Percentiles rank a stretch among this genome's conserved stretches.
phyloP scores from a whole-genome alignment of 2,888 invertebrate species.

The Pyrrhia umbra region DNA sequence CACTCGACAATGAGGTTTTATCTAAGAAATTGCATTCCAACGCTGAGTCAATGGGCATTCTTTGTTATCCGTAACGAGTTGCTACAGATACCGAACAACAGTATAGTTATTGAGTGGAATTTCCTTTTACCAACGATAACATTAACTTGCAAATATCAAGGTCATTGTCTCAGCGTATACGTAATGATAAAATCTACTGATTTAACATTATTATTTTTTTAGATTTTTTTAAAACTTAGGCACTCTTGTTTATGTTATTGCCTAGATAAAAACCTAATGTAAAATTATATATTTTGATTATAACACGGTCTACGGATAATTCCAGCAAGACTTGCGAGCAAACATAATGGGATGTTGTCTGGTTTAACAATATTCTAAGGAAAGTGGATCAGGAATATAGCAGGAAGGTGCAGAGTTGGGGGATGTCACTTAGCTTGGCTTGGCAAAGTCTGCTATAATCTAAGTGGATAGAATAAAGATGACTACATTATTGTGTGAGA shows the following conservation, averaged over 20 bases:
- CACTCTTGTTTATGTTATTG: too few species aligned
- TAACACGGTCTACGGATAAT: neutral
- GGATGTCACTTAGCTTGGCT: neutral
- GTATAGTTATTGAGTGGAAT: conserved; percentile 66
- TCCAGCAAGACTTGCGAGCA: neutral
- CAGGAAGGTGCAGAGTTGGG: neutral
- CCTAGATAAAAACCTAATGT: neutral
- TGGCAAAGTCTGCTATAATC: neutral
- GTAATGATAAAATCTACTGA: conserved; percentile 21
- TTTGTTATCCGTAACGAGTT: conserved; percentile 61
- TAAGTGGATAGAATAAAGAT: neutral
- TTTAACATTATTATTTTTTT: conserved; percentile 13
- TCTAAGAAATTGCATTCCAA: conserved; percentile 69
- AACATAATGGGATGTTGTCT: neutral
- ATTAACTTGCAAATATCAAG: conserved; percentile 76
- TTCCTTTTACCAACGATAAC: conserved; percentile 74
- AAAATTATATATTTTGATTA: neutral
- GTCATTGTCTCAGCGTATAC: conserved; percentile 59
- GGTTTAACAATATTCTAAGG: neutral
- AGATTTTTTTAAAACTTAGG: neutral
- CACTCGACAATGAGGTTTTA: conserved; percentile 66
- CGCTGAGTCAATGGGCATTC: conserved; percentile 66
- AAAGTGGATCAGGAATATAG: neutral
- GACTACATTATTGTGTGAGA: conserved; percentile 32
- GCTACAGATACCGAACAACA: conserved; percentile 63